Percentiles rank a stretch among this genome's conserved stretches.
phyloP scores from a whole-genome alignment of 2,113 vertebrate species.

The Tupaia chinensis region DNA sequence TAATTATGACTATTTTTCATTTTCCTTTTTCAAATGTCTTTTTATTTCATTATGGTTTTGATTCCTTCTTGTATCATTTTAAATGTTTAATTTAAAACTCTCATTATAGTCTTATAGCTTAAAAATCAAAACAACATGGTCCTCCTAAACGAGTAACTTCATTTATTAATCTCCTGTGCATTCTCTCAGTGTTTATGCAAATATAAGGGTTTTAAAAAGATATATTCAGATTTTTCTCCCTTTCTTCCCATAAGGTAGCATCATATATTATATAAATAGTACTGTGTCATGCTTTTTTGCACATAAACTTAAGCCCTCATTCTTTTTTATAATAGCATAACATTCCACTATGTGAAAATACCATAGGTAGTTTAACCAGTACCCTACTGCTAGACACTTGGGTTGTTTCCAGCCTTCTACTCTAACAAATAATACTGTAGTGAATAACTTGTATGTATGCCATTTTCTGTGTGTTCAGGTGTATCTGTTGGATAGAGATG shows the following conservation, averaged over 20 bases:
- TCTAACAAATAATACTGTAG: neutral
- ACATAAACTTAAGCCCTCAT: slow-evolving; percentile 13
- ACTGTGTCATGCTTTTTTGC: neutral
- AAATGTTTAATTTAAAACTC: neutral
- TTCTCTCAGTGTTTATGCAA: neutral
- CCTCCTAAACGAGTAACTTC: neutral
- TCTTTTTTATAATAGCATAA: neutral
- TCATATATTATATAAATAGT: neutral
- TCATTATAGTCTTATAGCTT: neutral
- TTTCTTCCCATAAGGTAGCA: neutral
- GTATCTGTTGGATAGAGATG: neutral
- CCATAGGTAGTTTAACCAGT: neutral
- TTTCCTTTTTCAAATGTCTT: slow-evolving; percentile 16
- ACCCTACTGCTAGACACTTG: neutral
- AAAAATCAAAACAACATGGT: slow-evolving; percentile 1
- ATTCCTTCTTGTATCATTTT: slow-evolving; percentile 3
- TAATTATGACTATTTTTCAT: slow-evolving; percentile 40
- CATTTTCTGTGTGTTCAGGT: neutral
- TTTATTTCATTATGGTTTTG: slow-evolving; percentile 6
- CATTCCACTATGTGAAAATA: neutral
- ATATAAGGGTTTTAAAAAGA: neutral
- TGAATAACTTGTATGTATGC: neutral
- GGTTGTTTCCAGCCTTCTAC: neutral
- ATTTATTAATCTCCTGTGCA: slow-evolving; percentile 4
- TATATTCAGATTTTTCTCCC: neutral